A percentile compares a stretch with the other conserved stretches of the same genome.
Conservation (phyloP, 1,140 invertebrate genomes). For the Megalonaias nervosa region DNA sequence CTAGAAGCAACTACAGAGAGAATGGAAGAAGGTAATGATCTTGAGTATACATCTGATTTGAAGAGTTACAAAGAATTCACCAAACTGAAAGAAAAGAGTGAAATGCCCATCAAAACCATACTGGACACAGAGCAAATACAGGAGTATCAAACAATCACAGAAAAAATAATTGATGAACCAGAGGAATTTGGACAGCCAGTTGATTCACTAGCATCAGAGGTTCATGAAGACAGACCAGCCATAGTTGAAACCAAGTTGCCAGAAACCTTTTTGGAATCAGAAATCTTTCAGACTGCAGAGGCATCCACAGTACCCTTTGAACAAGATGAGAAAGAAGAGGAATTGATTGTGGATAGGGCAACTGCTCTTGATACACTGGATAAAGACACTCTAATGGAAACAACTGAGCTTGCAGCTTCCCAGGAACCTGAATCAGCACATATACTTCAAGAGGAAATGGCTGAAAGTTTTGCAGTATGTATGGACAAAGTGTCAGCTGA, state of each 20-base stretch:
- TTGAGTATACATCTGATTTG: no score
- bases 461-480: slow-evolving; percentile 6
- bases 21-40: no score
- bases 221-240: background rate
- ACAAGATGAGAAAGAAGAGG: background rate
- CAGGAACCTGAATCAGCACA: background rate
- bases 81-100: no score
- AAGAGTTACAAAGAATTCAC: no score
- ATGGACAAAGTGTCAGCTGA: slow-evolving; percentile 9
- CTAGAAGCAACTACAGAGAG: no score
- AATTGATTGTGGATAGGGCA: background rate
- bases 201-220: background rate
- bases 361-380: no score
- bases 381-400: background rate
- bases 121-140: no score
- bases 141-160: background rate
- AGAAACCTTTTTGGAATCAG: background rate
- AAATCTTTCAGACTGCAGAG: background rate
- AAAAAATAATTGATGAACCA: background rate
- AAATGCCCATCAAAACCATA: no score
- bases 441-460: background rate
- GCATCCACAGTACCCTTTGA: background rate
- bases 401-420: no score
- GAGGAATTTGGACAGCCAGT: background rate
- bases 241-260: background rate